Percentiles rank a stretch among this genome's conserved stretches.
These are phyloP conservation scores for Metridium senile DNA, from an alignment of 92 coral and sea anemone species.

Conservation along the genomic window DNA sequence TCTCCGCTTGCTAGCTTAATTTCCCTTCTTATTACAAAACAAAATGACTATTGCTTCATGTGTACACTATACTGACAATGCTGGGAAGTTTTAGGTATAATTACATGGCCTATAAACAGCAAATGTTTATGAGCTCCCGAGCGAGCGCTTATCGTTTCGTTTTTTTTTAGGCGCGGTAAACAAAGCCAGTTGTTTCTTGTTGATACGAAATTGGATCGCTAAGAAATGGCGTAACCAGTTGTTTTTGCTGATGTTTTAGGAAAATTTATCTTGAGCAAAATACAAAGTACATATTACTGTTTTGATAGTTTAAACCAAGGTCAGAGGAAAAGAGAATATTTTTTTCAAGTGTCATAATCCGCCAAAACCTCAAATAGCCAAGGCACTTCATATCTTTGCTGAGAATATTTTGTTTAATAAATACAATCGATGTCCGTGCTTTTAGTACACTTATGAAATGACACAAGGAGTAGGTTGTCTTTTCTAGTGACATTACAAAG, in stretches of 20 bases:
- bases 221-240: slow-evolving; percentile 24
- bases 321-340: too few relatives aligned
- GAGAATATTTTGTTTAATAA: neutral
- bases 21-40: neutral
- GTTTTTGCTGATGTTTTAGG: slow-evolving; percentile 16
- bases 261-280: neutral
- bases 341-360: neutral
- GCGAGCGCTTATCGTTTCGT: slow-evolving; percentile 2
- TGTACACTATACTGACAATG: neutral
- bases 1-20: too few relatives aligned
- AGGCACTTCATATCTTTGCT: neutral
- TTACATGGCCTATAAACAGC: neutral
- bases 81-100: neutral
- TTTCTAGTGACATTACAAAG: neutral
- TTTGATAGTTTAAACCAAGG: neutral
- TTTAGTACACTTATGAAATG: slow-evolving; percentile 38
- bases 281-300: too few relatives aligned
- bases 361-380: slow-evolving; percentile 2
- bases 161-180: slow-evolving; percentile 37
- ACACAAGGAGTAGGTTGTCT: slow-evolving; percentile 47
- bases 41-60: neutral
- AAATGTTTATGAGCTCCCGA: neutral
- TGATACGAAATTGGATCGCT: neutral
- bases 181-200: slow-evolving; percentile 6
- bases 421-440: slow-evolving; percentile 12